Percentiles rank a stretch among this genome's conserved stretches.
These are phyloP conservation scores for Leptinotarsa tumamoca DNA, from an alignment of 2,888 invertebrate species.

Conservation along the genomic window DNA sequence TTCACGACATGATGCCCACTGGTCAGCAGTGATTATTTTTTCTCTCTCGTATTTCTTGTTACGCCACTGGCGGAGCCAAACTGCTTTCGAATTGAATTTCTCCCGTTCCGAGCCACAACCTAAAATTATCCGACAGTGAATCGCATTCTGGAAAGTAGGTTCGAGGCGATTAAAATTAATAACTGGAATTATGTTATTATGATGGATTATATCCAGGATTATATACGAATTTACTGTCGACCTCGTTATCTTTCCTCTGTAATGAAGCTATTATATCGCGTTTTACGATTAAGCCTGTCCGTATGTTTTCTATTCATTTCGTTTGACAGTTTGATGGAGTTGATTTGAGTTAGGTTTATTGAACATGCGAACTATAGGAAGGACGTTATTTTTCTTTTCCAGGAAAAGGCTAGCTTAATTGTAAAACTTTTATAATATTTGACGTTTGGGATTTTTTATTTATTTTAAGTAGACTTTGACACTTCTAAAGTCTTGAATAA, in stretches of 20 bases:
- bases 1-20: too few relatives aligned
- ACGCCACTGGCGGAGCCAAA: neutral
- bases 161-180: slow-evolving; percentile 38
- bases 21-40: neutral
- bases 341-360: neutral
- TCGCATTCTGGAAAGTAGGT: slow-evolving; percentile 28
- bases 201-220: slow-evolving; percentile 33
- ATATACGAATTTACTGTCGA: slow-evolving; percentile 29
- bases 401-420: too few relatives aligned
- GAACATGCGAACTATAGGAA: neutral
- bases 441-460: too few relatives aligned
- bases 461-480: too few relatives aligned
- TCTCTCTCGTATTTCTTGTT: neutral
- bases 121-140: slow-evolving; percentile 13
- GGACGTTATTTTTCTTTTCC: neutral
- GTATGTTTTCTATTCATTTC: neutral
- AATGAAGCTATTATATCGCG: slow-evolving; percentile 29
- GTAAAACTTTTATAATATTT: too few relatives aligned
- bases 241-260: slow-evolving; percentile 33
- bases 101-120: neutral
- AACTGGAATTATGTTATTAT: slow-evolving; percentile 35
- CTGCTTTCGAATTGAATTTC: slow-evolving; percentile 6
- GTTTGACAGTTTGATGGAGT: neutral
- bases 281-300: slow-evolving; percentile 2
- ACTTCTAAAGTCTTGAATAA: too few relatives aligned